Conservation (phyloP, 1,140 invertebrate genomes). For the Helicoverpa zea region DNA sequence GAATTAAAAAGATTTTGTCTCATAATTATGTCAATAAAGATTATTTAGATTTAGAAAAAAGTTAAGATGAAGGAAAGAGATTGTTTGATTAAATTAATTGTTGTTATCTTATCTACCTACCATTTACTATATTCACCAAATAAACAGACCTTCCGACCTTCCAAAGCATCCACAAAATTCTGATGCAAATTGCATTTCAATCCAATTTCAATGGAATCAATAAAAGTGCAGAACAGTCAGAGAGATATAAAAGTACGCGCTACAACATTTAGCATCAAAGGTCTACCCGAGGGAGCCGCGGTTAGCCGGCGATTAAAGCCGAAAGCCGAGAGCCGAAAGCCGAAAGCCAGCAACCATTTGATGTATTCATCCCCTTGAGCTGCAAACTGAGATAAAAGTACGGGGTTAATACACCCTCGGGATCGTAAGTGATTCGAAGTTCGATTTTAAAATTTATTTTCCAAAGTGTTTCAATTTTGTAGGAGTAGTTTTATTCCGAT, state of each 20-base stretch:
- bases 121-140: too few species aligned
- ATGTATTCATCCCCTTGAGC: slow-evolving; percentile 69
- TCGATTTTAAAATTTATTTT: slow-evolving; percentile 55
- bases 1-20: too few species aligned
- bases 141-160: too few species aligned
- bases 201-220: neutral
- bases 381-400: slow-evolving; percentile 67
- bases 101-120: too few species aligned
- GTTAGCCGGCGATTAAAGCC: slow-evolving; percentile 67
- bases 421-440: slow-evolving; percentile 52
- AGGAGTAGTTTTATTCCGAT: slow-evolving; percentile 1
- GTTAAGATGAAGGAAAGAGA: too few species aligned
- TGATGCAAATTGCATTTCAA: neutral
- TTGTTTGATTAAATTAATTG: too few species aligned
- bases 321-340: slow-evolving; percentile 55
- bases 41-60: too few species aligned
- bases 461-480: slow-evolving; percentile 27
- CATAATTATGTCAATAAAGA: too few species aligned
- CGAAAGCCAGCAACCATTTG: slow-evolving; percentile 57
- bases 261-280: slow-evolving; percentile 52
- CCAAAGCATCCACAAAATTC: too few species aligned
- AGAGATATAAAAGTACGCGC: slow-evolving; percentile 9
- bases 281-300: slow-evolving; percentile 51
- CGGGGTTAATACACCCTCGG: slow-evolving; percentile 59
- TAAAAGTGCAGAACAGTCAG: neutral